Evolutionary conservation across 2,113 vertebrate genomes (phyloP).

Genomic region (Antechinus flavipes): DNA sequence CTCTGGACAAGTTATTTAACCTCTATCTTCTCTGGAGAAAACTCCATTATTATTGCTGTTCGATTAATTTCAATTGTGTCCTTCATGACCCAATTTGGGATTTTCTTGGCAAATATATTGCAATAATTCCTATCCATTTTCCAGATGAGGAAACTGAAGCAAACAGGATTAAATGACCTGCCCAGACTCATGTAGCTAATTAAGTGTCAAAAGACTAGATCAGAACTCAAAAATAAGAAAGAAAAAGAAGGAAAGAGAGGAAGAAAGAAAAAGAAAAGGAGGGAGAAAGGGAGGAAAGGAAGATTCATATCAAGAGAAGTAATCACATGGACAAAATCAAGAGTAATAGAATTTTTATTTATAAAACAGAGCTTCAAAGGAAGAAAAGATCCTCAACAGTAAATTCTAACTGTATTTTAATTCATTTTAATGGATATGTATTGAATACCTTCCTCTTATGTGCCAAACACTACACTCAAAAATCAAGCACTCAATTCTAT

Average conservation of each 20-base stretch:
- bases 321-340: neutral
- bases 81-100: no score
- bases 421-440: neutral
- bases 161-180: no score
- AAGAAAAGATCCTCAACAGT: neutral
- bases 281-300: neutral
- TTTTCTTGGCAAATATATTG: no score
- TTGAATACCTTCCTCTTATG: neutral
- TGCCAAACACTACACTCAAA: neutral
- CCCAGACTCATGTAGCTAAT: no score
- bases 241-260: no score
- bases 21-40: neutral
- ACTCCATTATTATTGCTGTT: neutral
- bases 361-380: neutral
- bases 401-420: neutral
- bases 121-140: no score
- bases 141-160: no score
- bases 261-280: no score
- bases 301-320: neutral
- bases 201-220: no score
- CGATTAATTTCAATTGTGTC: neutral
- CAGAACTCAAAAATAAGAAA: no score
- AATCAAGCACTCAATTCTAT: neutral
- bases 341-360: neutral
- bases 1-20: neutral